A percentile compares a stretch with the other conserved stretches of the same genome.
phyloP scores from a whole-genome alignment of 2,797 vertebrate species.

The Leuciscus waleckii region DNA sequence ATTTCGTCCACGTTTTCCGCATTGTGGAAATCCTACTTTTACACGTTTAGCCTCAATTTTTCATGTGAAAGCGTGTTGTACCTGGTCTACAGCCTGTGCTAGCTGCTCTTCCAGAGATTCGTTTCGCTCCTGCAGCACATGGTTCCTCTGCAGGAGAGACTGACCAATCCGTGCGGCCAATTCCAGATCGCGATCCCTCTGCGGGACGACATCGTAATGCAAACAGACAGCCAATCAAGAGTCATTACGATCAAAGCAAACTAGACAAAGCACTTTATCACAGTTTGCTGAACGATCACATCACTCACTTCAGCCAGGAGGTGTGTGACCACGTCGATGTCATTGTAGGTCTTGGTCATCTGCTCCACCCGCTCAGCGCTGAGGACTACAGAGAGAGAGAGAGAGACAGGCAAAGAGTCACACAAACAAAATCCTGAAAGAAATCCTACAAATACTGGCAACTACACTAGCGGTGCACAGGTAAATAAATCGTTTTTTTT shows the following conservation, averaged over 20 bases:
- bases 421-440: neutral
- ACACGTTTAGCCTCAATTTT: neutral
- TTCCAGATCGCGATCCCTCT: slow-evolving; percentile 96
- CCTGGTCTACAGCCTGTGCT: slow-evolving; percentile 91
- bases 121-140: slow-evolving; percentile 89
- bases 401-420: neutral
- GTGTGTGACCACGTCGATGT: slow-evolving; percentile 92
- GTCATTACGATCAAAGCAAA: neutral
- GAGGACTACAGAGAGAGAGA: slow-evolving; percentile 79
- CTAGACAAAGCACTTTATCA: neutral
- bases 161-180: slow-evolving; percentile 96
- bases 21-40: neutral
- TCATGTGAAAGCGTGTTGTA: slow-evolving; percentile 63
- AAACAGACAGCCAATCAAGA: slow-evolving; percentile 28
- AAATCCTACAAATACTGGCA: neutral
- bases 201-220: slow-evolving; percentile 50
- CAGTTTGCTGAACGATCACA: neutral
- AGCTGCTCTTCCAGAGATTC: slow-evolving; percentile 93
- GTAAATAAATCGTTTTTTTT: neutral
- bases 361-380: slow-evolving; percentile 85
- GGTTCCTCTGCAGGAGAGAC: slow-evolving; percentile 93
- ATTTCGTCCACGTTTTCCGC: neutral
- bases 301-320: slow-evolving; percentile 89
- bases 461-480: neutral
- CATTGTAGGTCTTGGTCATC: slow-evolving; percentile 90